Conservation (phyloP, 1,140 invertebrate genomes). For the Drosophila ironensis region DNA sequence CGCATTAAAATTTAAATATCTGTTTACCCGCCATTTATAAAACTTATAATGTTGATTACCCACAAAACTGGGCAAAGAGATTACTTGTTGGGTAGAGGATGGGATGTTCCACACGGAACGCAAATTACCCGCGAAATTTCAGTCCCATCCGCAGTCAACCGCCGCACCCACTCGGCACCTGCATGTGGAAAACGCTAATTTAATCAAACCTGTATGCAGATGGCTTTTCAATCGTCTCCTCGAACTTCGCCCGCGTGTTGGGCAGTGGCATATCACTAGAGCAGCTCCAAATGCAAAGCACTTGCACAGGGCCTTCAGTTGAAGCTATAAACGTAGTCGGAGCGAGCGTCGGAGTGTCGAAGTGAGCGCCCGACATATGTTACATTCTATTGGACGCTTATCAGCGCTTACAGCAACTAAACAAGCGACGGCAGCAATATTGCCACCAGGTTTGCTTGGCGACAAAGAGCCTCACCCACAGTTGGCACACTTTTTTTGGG, state of each 20-base stretch:
- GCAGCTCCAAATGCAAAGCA: conserved; percentile 34
- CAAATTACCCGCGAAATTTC: conserved; percentile 67
- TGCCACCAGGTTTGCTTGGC: conserved; percentile 18
- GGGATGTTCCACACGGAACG: conserved; percentile 39
- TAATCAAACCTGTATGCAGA: conserved; percentile 56
- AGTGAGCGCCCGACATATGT: conserved; percentile 51
- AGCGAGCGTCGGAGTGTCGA: too few relatives aligned
- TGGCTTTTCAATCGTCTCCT: conserved; percentile 68
- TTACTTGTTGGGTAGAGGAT: conserved; percentile 46
- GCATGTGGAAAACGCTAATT: conserved; percentile 41
- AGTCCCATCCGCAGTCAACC: neutral
- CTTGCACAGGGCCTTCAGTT: neutral
- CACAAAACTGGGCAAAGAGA: conserved; percentile 59
- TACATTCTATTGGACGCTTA: conserved; percentile 46
- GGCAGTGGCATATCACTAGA: conserved; percentile 51
- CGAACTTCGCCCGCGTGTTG: conserved; percentile 3
- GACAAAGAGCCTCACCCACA: conserved; percentile 46
- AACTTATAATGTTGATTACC: conserved; percentile 64
- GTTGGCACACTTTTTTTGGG: conserved; percentile 58
- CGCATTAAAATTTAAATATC: conserved; percentile 59
- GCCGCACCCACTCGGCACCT: neutral
- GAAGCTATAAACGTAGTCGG: neutral
- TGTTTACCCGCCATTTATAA: conserved; percentile 33
- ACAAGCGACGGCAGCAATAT: conserved; percentile 12
- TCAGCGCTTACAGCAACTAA: conserved; percentile 43